Evolutionary conservation across 2,113 vertebrate genomes (phyloP), one percentile per base, ranked within the genome.

Genomic region (Thinocorus orbignyianus): DNA sequence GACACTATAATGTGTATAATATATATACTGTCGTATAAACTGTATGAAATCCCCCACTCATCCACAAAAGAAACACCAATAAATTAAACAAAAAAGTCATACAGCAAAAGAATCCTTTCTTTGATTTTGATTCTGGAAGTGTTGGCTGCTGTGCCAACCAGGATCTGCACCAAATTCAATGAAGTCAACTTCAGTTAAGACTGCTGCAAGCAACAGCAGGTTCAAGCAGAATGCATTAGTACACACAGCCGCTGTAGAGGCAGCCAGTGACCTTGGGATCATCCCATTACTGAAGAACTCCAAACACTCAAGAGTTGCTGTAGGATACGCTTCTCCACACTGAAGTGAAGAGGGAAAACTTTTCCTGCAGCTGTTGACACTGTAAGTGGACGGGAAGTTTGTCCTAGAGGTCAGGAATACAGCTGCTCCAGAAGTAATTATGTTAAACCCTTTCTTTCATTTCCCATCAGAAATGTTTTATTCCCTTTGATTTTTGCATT

Each of bases 1-100:
- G 65, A 42, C 73, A 39, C 46, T 54, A 71, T 28, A 52, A 52
- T 52, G 26, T 52, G 51, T 52, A 17, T 54, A 54, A 17, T 54
- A 30, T 30, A 17, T 51, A 57, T 61, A 35, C 52, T 16, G 26
- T 17, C 57, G 0, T 1, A 31, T 10, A 30, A 55, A 46, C 10
- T 5, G n/a, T 13, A 31, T 24, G 9, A 22, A 73, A 55, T 2
- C 2, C 10, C 15, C 44, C 26, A 20, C 11, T 77, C 20, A 31
- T 10, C 17, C 7, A 0, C 1, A 7, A 33, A 58, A 64, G 8
- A 60, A 52, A 2, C 0, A 0, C 6, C 3, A 35, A n/a, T 39
- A 66, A 51, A 58, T 37, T 48, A 4, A 5, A 30, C 49, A 46
- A 17, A 60, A 60, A 9, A 6, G 42, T 16, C 8, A 39, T 8